These are phyloP conservation scores for Matsumurasca onukii DNA, from an alignment of 1,140 invertebrate genomes.

Conservation along the genomic window DNA sequence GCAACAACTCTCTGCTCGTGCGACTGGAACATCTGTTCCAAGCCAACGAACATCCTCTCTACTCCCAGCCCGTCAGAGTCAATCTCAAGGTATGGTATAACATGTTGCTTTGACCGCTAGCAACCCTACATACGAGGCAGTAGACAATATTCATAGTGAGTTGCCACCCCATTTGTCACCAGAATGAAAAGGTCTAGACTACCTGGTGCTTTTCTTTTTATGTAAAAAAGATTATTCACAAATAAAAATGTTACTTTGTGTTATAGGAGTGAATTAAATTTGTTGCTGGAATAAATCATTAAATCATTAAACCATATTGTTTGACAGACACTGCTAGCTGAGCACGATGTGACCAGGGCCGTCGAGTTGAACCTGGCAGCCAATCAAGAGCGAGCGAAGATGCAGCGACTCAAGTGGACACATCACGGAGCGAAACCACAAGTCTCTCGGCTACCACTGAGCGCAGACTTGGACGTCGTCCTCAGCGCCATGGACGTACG, in stretches of 20 bases:
- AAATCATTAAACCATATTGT: background rate
- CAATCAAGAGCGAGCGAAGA: slow-evolving; percentile 30
- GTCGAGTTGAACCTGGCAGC: slow-evolving; percentile 37
- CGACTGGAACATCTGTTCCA: slow-evolving; percentile 66
- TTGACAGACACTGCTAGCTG: slow-evolving; percentile 35
- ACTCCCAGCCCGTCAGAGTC: slow-evolving; percentile 36
- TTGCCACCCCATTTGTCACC: background rate
- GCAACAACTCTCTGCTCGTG: slow-evolving; percentile 50
- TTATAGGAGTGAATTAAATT: background rate
- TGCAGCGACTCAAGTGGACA: slow-evolving; percentile 34
- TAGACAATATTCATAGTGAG: background rate
- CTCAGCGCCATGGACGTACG: slow-evolving; percentile 38
- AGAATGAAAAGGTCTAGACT: background rate
- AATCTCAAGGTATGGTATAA: slow-evolving; percentile 30
- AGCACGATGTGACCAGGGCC: slow-evolving; percentile 31
- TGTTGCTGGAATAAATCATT: background rate
- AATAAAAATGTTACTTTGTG: background rate
- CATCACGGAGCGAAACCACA: slow-evolving; percentile 28
- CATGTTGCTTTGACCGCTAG: background rate
- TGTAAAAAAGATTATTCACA: background rate
- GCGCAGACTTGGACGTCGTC: slow-evolving; percentile 1
- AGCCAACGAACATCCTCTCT: slow-evolving; percentile 37
- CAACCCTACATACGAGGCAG: background rate
- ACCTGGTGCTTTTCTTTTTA: background rate
- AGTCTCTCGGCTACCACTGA: slow-evolving; percentile 10